Evolutionary conservation across 2,113 vertebrate species (phyloP).

Genomic region (Ctenodactylus gundi): DNA sequence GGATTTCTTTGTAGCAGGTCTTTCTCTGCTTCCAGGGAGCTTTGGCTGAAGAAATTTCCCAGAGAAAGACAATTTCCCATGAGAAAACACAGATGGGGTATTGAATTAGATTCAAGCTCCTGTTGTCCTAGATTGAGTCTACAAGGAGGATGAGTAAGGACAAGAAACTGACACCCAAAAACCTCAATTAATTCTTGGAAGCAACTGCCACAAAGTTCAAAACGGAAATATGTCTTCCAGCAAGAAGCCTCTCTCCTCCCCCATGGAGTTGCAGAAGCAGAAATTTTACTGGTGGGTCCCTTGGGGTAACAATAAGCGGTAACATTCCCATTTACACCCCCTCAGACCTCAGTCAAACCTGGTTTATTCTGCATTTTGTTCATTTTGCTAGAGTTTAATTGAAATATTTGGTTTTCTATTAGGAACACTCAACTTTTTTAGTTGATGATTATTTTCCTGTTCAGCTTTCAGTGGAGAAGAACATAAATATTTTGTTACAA

Average conservation of each 20-base stretch:
- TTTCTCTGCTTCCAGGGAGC: not conserved
- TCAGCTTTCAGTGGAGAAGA: too few species aligned
- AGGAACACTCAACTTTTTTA: not conserved
- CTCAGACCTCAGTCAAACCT: not conserved
- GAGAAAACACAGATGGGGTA: not conserved
- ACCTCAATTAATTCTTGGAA: not conserved
- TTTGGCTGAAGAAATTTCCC: not conserved
- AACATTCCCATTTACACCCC: too few species aligned
- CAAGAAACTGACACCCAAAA: not conserved
- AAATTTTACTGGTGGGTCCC: too few species aligned
- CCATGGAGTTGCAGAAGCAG: too few species aligned
- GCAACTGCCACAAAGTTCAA: not conserved
- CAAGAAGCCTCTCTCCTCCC: not conserved
- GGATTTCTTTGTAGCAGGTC: not conserved
- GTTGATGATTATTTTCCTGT: not conserved
- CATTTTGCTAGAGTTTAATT: not conserved
- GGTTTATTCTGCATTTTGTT: not conserved
- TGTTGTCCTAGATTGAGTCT: not conserved
- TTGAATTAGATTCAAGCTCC: not conserved
- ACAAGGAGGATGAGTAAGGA: not conserved
- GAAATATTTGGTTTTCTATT: not conserved
- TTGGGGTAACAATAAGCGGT: too few species aligned
- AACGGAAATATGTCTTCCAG: not conserved
- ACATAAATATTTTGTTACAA: too few species aligned
- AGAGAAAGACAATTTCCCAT: not conserved